Evolutionary conservation across 2,113 vertebrate genomes (phyloP).

Genomic region (Hepsetus odoe): DNA sequence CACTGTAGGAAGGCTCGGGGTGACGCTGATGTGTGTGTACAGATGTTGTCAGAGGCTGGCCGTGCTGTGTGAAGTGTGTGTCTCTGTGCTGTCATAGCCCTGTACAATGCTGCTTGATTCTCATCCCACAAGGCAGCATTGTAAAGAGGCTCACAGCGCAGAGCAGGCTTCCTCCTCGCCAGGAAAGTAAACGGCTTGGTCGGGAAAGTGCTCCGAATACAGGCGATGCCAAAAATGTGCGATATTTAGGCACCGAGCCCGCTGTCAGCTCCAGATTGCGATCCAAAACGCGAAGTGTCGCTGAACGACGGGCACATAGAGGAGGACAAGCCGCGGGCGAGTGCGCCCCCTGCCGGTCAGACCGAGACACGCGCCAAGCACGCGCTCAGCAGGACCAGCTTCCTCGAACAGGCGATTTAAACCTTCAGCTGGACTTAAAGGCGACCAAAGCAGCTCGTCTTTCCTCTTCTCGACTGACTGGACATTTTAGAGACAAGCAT

Average conservation of each 20-base stretch:
- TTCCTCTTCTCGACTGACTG: no score
- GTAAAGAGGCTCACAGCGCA: conserved; percentile 82
- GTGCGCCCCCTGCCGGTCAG: conserved; percentile 40
- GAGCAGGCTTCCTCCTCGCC: conserved; percentile 59
- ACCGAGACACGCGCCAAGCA: conserved; percentile 20
- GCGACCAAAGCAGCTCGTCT: no score
- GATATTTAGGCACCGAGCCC: not conserved
- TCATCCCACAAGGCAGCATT: conserved; percentile 81
- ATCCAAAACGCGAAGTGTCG: not conserved
- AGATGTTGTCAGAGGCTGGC: conserved; percentile 31
- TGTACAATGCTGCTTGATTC: conserved; percentile 85
- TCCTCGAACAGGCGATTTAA: no score
- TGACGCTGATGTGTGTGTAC: conserved; percentile 6
- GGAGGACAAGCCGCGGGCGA: conserved; percentile 1
- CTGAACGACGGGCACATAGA: not conserved
- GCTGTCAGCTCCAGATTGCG: not conserved
- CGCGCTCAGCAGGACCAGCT: conserved; percentile 31
- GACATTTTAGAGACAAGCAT: no score
- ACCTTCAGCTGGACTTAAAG: no score
- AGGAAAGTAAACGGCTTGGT: not conserved
- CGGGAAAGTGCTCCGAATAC: not conserved
- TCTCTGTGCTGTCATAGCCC: conserved; percentile 81
- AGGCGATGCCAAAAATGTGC: not conserved
- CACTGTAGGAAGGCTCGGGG: not conserved
- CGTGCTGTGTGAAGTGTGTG: conserved; percentile 45